Percentiles rank a stretch among this genome's conserved stretches.
phyloP scores from a whole-genome alignment of 2,888 invertebrate species.

The Macaria liturata region DNA sequence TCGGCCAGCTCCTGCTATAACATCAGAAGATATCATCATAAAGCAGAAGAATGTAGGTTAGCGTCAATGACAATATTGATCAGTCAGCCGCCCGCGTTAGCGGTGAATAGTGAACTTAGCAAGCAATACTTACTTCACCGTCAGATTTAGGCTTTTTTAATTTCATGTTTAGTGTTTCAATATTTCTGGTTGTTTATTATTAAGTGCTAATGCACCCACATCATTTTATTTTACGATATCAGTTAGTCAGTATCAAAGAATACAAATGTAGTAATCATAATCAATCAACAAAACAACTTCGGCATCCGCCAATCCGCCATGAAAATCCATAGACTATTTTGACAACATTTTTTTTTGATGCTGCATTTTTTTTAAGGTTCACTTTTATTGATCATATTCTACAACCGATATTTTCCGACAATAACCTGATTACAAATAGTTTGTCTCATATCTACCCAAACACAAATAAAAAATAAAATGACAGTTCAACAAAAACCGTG shows the following conservation, averaged over 20 bases:
- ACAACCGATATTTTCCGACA: neutral
- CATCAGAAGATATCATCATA: neutral
- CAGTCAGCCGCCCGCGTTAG: neutral
- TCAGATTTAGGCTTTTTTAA: slow-evolving; percentile 66
- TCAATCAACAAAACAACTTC: neutral
- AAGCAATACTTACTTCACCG: slow-evolving; percentile 49
- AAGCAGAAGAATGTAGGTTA: slow-evolving; percentile 3
- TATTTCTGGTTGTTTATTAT: neutral
- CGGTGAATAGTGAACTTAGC: slow-evolving; percentile 27
- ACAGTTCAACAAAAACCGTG: slow-evolving; percentile 51
- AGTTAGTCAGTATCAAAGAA: too few relatives aligned
- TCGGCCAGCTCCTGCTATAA: slow-evolving; percentile 44
- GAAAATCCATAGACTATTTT: neutral
- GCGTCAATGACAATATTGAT: neutral
- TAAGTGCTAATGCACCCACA: too few relatives aligned
- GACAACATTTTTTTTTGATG: too few relatives aligned
- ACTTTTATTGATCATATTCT: too few relatives aligned
- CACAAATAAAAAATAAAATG: slow-evolving; percentile 48
- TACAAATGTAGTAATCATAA: too few relatives aligned
- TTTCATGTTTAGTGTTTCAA: slow-evolving; percentile 51
- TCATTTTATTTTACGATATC: neutral
- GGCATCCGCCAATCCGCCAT: neutral
- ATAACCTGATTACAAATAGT: neutral
- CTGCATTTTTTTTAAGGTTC: too few relatives aligned
- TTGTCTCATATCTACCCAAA: neutral